Conservation (phyloP, 1,140 invertebrate species). For the Daktulosphaira vitifoliae region DNA sequence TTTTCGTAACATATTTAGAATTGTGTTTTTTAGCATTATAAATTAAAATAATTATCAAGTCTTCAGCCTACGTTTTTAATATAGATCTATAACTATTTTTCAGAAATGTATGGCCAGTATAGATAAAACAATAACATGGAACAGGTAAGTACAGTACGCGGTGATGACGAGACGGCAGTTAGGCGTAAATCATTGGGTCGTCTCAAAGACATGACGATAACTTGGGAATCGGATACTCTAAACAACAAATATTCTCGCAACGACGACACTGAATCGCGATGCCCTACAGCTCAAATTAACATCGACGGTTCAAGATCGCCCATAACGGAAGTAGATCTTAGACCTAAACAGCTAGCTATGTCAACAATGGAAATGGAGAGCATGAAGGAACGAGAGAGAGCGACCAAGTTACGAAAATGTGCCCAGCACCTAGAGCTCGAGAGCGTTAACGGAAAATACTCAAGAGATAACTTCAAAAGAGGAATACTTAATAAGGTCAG, state of each 20-base stretch:
- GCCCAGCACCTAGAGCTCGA: slow-evolving; percentile 49
- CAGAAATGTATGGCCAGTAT: slow-evolving; percentile 1
- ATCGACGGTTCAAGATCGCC: neutral
- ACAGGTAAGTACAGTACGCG: neutral
- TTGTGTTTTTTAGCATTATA: no score
- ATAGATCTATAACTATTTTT: no score
- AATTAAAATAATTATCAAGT: no score
- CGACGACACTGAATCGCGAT: slow-evolving; percentile 24
- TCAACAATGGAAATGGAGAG: slow-evolving; percentile 60
- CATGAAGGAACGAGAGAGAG: slow-evolving; percentile 50
- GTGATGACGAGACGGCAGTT: slow-evolving; percentile 13
- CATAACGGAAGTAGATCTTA: neutral
- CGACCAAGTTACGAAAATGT: slow-evolving; percentile 52
- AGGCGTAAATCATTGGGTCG: slow-evolving; percentile 35
- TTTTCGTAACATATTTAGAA: no score
- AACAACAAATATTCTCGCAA: slow-evolving; percentile 31
- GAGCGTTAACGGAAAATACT: slow-evolving; percentile 46
- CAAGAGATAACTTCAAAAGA: slow-evolving; percentile 52
- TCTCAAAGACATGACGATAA: slow-evolving; percentile 27
- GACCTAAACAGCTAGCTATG: slow-evolving; percentile 39
- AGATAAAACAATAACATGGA: neutral
- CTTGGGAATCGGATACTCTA: slow-evolving; percentile 23
- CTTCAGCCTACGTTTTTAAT: no score
- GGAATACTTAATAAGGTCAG: slow-evolving; percentile 59
- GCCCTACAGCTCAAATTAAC: neutral